Evolutionary conservation across 2,797 vertebrate genomes (phyloP), one percentile per base, ranked within the genome.

Genomic region (Dendrocincla fuliginosa): DNA sequence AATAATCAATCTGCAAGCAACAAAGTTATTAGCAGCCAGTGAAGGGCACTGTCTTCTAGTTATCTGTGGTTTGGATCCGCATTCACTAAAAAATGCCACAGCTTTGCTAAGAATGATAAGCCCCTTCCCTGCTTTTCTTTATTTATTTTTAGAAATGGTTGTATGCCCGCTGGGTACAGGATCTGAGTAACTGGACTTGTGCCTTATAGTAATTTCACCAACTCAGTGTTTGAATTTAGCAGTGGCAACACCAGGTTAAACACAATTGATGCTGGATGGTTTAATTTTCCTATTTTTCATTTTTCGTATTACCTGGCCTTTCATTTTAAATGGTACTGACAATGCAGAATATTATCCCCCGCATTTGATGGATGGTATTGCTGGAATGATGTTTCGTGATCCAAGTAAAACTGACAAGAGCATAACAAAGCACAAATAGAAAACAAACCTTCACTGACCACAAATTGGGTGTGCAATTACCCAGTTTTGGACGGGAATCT

Each of bases 381-480:
- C 59, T 71, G 4, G 1, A 67, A 65, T 60, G 59, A 46, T 25
- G 28, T 71, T 94, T 68, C 1, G 5, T 61, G 59, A 91, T 70
- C 16, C 84, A 93, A 84, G 50, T 55, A 70, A 71, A 93, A 61
- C 49, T 88, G 90, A 90, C 76, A 93, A 68, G 61, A 88, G 17
- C n/a, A 53, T 71, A 90, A 78, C 10, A 28, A 68, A 88, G 32
- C 81, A 42, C n/a, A 68, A 87, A 70, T 2, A 71, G 57, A 78
- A 65, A 81, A 69, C 24, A 86, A 64, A 90, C 53, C 46, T 57
- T 55, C 87, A 14, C 42, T 86, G 76, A 25, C 41, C 50, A 55
- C 60, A 61, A 78, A 86, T 7, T 81, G 33, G 16, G 22, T 42
- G 27, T 68, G 46, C 9, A 2, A 27, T 68, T 46, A 30, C 3